Base-by-base conservation (phyloP, 2,797 vertebrate genomes). In the Oryzias sinensis region DNA sequence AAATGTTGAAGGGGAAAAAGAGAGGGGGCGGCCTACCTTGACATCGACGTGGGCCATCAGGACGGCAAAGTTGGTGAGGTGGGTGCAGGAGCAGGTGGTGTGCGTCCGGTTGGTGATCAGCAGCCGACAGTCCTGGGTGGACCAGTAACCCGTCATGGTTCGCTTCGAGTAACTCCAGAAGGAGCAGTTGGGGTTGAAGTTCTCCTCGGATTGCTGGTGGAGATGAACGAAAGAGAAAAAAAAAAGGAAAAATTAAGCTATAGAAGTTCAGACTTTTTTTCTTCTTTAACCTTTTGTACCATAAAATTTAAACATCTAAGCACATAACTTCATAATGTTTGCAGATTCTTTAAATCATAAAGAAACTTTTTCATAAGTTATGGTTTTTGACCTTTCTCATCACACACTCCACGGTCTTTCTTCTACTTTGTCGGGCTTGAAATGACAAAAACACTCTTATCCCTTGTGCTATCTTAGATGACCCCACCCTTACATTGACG, bases 131-230 rank as follows among this genome's bases (percentile, higher is more conserved):
- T 97, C 97, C 87, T 98, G 97, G 0, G 95, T 98, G 8, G 97
- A 98, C 97, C 97, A 99, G 81, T 90, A 95, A 3, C 97, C 97
- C 0, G 90, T 95, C 95, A 98, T 96, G 14, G 92, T 98, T 60
- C 90, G 93, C 80, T 94, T 97, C 8, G 95, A 97, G 83, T 99
- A 99, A 80, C 96, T 98, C 97, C 97, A 99, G 88, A 98, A 99
- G 0, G 97, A 98, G 89, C 97, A 99, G 87, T 98, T 99, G 2
- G 97, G 97, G 84, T 98, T 98, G 90, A 99, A 99, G 90, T 96
- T 97, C 84, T 98, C 96, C 77, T 97, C 92, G 0, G 96, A 98
- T 65, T 96, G 95, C 96, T 97, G 90, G 24, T 58, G 22, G 37
- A 24, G 5, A 24, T 20, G 5, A 52, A 64, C 33, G 20, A 47